Base-by-base conservation (phyloP, 2,888 invertebrate genomes). In the Lasioglossum zephyrum region DNA sequence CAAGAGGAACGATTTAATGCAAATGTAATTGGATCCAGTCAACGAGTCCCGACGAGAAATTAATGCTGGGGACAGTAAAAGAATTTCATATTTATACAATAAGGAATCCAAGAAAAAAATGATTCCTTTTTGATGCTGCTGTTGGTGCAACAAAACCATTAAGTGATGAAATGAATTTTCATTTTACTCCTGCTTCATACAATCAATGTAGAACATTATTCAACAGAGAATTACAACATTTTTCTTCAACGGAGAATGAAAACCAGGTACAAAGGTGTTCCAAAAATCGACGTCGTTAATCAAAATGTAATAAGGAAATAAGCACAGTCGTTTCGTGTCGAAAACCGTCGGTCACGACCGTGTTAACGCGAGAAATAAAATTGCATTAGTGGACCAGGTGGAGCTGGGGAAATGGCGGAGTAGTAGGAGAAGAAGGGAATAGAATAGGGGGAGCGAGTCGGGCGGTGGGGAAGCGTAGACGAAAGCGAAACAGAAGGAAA, bases 11-110 rank as follows among this genome's bases (percentile, higher is more conserved):
- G 73, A 73, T 82, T 88, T 87, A 80, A 88, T 80, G 80, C 79
- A 77, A 78, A 80, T 84, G 87, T 86, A 87, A 89, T 89, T 85
- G 87, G 82, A 87, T 81, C 78, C 79, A 49, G 66, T 41, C 31
- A 39, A n/a, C 60, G 66, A 39, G 6, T 36, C 57, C 16, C 57
- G 63, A 53, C 39, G 18, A 49, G 5, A 73, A 36, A 66, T 77
- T 66, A 77, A 66, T 66, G 16, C 2, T 6, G 22, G 36, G 8
- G 26, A 36, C 73, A 4, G n/a, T n/a, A 26, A 36, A 75, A 75
- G 22, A 73, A 73, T 73, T 49, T 49, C 5, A 4, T 44, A 26
- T 26, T 26, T 31, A 66, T 36, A 66, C 31, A 31, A 31, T 31
- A 31, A 31, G 31, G 31, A 31, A 31, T 31, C 0, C 1, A 31